Evolutionary conservation across 2,888 invertebrate species (phyloP).

Genomic region (Rhaphigaster nebulosa): DNA sequence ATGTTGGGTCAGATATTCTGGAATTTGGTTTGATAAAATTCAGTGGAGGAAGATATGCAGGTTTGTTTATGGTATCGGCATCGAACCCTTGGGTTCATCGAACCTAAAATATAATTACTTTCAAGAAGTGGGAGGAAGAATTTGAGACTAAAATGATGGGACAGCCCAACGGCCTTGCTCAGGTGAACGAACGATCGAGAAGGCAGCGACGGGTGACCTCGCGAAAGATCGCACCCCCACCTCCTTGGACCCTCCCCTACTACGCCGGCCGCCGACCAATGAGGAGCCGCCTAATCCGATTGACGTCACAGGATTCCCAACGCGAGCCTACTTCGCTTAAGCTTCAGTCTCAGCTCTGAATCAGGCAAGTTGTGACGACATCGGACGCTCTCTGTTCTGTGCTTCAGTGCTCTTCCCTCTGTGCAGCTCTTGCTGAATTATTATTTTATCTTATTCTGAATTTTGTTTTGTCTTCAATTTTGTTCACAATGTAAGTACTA

Average conservation of each 20-base stretch:
- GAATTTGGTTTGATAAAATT: too few species aligned
- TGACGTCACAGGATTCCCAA: conserved; percentile 23
- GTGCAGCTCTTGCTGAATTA: background rate
- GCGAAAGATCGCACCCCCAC: background rate
- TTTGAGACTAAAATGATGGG: background rate
- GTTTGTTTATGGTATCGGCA: background rate
- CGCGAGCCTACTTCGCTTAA: background rate
- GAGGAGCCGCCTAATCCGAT: conserved; percentile 8
- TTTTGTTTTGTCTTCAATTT: background rate
- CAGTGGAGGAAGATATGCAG: too few species aligned
- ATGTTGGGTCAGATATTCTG: too few species aligned
- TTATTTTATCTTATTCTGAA: background rate
- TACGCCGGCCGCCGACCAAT: background rate
- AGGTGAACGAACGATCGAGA: conserved; percentile 33
- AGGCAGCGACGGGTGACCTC: conserved; percentile 18
- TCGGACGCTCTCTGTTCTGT: background rate
- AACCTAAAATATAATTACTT: background rate
- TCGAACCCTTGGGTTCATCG: background rate
- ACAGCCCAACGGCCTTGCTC: background rate
- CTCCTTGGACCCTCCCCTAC: background rate
- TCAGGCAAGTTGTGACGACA: background rate
- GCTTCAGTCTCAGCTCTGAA: background rate
- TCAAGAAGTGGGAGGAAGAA: background rate
- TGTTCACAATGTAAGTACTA: background rate
- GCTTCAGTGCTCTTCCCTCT: background rate